A percentile compares a stretch with the other conserved stretches of the same genome.
These are phyloP conservation scores for Portevinia maculata DNA, from an alignment of 2,888 invertebrate genomes.

Conservation along the genomic window DNA sequence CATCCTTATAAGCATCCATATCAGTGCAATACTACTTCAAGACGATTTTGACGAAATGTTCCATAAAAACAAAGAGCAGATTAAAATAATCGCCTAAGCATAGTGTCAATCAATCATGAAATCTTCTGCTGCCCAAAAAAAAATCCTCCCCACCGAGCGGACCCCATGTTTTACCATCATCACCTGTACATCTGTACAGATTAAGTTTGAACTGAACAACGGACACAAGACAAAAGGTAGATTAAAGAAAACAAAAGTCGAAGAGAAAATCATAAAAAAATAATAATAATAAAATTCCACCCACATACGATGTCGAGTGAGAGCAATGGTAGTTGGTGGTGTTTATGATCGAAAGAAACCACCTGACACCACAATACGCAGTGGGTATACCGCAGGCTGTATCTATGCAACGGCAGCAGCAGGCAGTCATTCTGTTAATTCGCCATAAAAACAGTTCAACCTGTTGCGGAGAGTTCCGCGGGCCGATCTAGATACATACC, in stretches of 20 bases:
- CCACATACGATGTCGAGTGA: slow-evolving; percentile 54
- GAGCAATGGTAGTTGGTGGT: slow-evolving; percentile 32
- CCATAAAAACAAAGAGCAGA: slow-evolving; percentile 65
- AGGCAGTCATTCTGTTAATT: slow-evolving; percentile 69
- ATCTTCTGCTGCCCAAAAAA: slow-evolving; percentile 49
- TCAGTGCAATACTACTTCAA: slow-evolving; percentile 22
- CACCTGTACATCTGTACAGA: slow-evolving; percentile 57
- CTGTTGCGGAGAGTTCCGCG: slow-evolving; percentile 71
- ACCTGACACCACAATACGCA: slow-evolving; percentile 57
- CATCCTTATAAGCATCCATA: slow-evolving; percentile 20
- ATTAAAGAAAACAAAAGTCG: slow-evolving; percentile 8
- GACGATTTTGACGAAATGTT: slow-evolving; percentile 52
- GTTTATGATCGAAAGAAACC: slow-evolving; percentile 63
- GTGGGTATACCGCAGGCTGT: slow-evolving; percentile 15
- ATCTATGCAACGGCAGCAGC: slow-evolving; percentile 55
- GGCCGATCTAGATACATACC: slow-evolving; percentile 53
- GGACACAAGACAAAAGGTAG: slow-evolving; percentile 34
- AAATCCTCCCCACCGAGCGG: slow-evolving; percentile 5
- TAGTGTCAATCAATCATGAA: slow-evolving; percentile 70
- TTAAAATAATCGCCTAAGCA: slow-evolving; percentile 65
- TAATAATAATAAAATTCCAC: slow-evolving; percentile 69
- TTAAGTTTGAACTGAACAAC: slow-evolving; percentile 41
- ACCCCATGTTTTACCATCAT: slow-evolving; percentile 43
- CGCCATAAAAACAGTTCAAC: slow-evolving; percentile 73
- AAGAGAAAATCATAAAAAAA: slow-evolving; percentile 39